Evolutionary conservation across 2,888 invertebrate species (phyloP).

Genomic region (Eledone cirrhosa): DNA sequence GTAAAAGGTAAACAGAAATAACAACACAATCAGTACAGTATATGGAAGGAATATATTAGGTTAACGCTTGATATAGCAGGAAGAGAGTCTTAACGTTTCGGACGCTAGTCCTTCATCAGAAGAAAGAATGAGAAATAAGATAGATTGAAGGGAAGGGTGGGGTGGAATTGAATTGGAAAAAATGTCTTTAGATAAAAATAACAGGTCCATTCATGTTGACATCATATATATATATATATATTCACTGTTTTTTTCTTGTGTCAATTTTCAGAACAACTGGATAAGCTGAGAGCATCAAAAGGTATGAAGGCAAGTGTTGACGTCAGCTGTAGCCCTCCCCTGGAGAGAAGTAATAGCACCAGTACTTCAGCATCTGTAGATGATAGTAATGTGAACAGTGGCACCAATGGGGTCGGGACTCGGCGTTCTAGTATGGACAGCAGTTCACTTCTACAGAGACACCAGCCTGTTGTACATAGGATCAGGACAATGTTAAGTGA

Average conservation of each 20-base stretch:
- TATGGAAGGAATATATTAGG: no score
- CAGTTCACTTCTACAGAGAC: slow-evolving; percentile 19
- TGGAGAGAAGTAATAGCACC: slow-evolving; percentile 26
- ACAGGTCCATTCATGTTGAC: no score
- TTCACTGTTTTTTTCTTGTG: neutral
- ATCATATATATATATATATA: no score
- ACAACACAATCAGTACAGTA: no score
- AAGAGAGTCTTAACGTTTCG: no score
- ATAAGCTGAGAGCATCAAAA: slow-evolving; percentile 10
- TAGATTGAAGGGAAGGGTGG: no score
- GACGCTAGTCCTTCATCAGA: no score
- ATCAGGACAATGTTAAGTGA: slow-evolving; percentile 27
- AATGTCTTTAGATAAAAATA: no score
- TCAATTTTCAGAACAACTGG: slow-evolving; percentile 18
- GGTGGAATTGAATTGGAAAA: no score
- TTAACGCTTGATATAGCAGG: no score
- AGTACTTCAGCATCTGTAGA: slow-evolving; percentile 21
- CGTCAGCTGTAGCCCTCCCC: slow-evolving; percentile 8
- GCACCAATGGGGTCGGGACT: slow-evolving; percentile 19
- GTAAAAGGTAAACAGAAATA: no score
- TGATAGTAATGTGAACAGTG: slow-evolving; percentile 22
- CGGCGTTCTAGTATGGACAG: slow-evolving; percentile 27
- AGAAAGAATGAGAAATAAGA: no score
- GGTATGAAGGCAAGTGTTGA: slow-evolving; percentile 16
- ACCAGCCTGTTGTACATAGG: slow-evolving; percentile 27